Evolutionary conservation across 2,113 vertebrate genomes (phyloP).

Genomic region (Melanerpes aurifrons): DNA sequence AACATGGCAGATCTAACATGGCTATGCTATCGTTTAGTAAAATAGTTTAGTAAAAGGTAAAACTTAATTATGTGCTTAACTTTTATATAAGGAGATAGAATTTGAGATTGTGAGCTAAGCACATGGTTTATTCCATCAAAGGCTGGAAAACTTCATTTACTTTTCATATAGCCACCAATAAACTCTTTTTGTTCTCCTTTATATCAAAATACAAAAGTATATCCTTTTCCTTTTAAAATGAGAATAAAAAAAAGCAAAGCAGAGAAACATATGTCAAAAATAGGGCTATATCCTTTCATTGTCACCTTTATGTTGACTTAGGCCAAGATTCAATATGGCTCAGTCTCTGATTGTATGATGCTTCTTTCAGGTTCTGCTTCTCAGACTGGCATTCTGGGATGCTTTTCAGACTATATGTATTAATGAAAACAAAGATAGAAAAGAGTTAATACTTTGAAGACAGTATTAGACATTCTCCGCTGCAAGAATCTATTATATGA

Average conservation of each 20-base stretch:
- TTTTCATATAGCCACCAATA: not conserved
- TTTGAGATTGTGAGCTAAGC: not conserved
- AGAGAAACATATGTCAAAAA: not conserved
- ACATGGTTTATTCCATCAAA: not conserved
- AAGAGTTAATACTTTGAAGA: not conserved
- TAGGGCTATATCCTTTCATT: not conserved
- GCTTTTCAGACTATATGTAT: not conserved
- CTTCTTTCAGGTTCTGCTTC: not conserved
- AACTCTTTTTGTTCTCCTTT: not conserved
- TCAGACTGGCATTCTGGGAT: not conserved
- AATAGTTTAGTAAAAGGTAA: not conserved
- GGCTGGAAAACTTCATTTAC: not conserved
- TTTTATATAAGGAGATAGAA: not conserved
- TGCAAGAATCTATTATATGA: not conserved
- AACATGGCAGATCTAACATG: not conserved
- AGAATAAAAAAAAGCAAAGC: not conserved
- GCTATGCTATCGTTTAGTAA: not conserved
- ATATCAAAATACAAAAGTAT: not conserved
- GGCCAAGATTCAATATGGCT: not conserved
- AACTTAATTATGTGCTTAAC: not conserved
- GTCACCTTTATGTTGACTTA: not conserved
- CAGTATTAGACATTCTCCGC: not conserved
- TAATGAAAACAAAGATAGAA: conserved; percentile 4
- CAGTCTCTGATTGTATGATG: not conserved
- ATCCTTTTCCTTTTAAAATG: not conserved